A percentile compares a stretch with the other conserved stretches of the same genome.
These are phyloP conservation scores for Cremastinae sp. DNA, from an alignment of 2,888 invertebrate genomes.

Conservation along the genomic window DNA sequence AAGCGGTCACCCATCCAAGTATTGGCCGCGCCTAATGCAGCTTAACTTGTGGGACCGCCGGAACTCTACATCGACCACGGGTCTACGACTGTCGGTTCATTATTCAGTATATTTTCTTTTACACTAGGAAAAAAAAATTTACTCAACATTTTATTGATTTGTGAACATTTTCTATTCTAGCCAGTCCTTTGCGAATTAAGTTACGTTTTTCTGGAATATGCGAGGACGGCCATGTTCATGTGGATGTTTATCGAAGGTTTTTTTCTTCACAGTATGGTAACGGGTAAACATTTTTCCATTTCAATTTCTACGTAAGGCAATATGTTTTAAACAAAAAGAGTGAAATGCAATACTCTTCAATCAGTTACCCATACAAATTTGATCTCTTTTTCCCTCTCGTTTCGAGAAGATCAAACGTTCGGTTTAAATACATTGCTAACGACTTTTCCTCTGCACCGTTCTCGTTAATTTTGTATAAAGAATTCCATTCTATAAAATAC, in stretches of 20 bases:
- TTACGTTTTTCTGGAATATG: constrained; percentile 92
- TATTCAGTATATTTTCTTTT: too few species aligned
- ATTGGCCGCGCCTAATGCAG: too few species aligned
- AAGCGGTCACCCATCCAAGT: too few species aligned
- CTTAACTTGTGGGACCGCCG: too few species aligned
- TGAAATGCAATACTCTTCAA: not conserved
- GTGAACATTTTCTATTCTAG: constrained; percentile 80
- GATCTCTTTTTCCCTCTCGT: constrained; percentile 3
- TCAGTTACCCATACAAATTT: not conserved
- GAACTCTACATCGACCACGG: too few species aligned
- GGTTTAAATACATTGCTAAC: too few species aligned
- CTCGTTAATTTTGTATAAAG: not conserved
- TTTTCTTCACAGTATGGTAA: constrained; percentile 92
- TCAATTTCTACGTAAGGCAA: not conserved
- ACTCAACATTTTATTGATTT: not conserved
- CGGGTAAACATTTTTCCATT: constrained; percentile 80
- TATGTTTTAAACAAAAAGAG: not conserved
- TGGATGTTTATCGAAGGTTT: constrained; percentile 99
- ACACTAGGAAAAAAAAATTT: too few species aligned
- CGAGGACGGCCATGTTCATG: constrained; percentile 94
- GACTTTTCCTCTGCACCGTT: not conserved
- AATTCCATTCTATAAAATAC: not conserved
- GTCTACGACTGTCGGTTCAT: too few species aligned
- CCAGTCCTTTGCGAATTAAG: constrained; percentile 89
- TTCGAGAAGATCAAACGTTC: not conserved